Evolutionary conservation across 1,140 invertebrate genomes (phyloP).

Genomic region (Drosophila prosaltans): DNA sequence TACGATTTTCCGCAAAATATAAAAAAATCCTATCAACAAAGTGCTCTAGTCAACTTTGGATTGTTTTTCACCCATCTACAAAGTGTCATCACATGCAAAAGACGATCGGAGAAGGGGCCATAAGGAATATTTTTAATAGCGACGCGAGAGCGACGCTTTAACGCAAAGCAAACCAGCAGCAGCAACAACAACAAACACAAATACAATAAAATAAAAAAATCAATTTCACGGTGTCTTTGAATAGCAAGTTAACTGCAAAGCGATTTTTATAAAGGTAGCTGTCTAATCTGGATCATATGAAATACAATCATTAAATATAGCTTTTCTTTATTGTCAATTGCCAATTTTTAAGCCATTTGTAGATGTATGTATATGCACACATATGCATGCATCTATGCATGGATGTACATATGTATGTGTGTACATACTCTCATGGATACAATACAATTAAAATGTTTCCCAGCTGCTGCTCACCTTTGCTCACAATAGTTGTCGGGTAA

Average conservation of each 20-base stretch:
- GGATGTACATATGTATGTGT: neutral
- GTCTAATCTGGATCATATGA: neutral
- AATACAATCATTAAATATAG: neutral
- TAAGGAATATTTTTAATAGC: slow-evolving; percentile 3
- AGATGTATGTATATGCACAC: neutral
- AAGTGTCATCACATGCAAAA: neutral
- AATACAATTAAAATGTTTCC: neutral
- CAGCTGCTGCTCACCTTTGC: slow-evolving; percentile 10
- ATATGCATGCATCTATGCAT: neutral
- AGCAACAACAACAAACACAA: slow-evolving; percentile 53
- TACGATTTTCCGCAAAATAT: slow-evolving; percentile 32
- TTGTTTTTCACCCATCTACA: neutral
- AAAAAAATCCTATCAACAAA: slow-evolving; percentile 32
- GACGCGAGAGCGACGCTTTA: slow-evolving; percentile 31
- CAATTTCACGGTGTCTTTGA: slow-evolving; percentile 59
- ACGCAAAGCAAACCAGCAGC: slow-evolving; percentile 34
- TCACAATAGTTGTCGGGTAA: neutral
- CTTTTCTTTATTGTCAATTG: neutral
- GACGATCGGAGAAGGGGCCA: neutral
- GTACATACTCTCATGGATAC: neutral
- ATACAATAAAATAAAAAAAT: slow-evolving; percentile 62
- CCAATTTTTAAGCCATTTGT: neutral
- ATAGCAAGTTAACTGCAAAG: slow-evolving; percentile 30
- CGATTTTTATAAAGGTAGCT: slow-evolving; percentile 57
- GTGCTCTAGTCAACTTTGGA: slow-evolving; percentile 3